Percentiles rank a stretch among this genome's conserved stretches.
Conservation (phyloP, 1,140 invertebrate species). For the Calephelis nemesis region DNA sequence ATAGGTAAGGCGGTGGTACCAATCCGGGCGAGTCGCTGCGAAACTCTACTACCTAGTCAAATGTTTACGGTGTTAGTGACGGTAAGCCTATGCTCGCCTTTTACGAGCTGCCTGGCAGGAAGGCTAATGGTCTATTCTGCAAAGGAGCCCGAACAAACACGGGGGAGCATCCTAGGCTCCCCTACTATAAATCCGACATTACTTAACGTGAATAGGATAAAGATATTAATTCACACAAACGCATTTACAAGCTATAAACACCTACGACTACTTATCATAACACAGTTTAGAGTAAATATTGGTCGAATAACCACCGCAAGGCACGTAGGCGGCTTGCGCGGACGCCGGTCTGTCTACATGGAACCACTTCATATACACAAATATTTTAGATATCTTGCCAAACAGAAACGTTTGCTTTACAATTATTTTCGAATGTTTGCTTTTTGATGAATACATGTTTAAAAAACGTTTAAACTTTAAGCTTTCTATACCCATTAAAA, state of each 20-base stretch:
- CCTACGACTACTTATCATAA: slow-evolving; percentile 31
- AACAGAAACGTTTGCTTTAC: neutral
- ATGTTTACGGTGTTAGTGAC: no score
- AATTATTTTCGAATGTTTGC: slow-evolving; percentile 3
- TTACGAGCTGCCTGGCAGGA: no score
- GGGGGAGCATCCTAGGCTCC: no score
- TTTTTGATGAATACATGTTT: neutral
- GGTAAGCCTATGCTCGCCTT: no score
- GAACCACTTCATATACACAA: slow-evolving; percentile 1
- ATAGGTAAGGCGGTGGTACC: no score
- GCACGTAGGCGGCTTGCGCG: slow-evolving; percentile 24
- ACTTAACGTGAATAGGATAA: neutral
- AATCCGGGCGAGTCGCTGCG: no score
- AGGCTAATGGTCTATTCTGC: no score
- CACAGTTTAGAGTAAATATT: slow-evolving; percentile 33
- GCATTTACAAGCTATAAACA: slow-evolving; percentile 32
- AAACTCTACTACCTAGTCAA: no score
- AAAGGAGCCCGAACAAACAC: no score
- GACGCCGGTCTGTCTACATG: slow-evolving; percentile 26
- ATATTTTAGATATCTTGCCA: neutral
- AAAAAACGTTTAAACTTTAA: neutral
- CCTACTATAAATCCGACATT: no score
- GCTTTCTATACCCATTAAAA: neutral
- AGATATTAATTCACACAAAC: slow-evolving; percentile 1
- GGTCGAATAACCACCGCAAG: slow-evolving; percentile 22